Base-by-base conservation (phyloP, 2,113 vertebrate species). In the Marmota flaviventris region DNA sequence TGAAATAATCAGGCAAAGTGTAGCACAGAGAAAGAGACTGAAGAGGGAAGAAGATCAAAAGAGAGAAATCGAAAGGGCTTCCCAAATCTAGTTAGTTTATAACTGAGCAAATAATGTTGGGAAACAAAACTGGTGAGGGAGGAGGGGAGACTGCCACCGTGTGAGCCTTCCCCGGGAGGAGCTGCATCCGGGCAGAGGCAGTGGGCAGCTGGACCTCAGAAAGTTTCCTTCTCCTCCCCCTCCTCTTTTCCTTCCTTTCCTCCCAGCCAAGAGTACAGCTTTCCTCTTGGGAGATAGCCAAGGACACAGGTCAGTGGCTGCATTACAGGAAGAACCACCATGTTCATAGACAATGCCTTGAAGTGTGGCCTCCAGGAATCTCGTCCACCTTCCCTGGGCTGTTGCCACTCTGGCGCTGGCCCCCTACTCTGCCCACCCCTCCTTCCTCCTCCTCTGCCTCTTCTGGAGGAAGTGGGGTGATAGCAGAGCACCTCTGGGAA, bases 1-100 rank as follows among this genome's bases (percentile, higher is more conserved):
- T n/a, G 29, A 7, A 27, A n/a, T 45, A 11, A 42, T 37, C 45
- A 34, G 34, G 25, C 67, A 63, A 32, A 29, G 18, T 9, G 34
- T 29, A n/a, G 11, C n/a, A 6, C 1, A 42, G 61, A 18, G 14
- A 11, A 56, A 42, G n/a, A 58, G 13, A n/a, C 27, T 27, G 42
- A 25, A 85, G 22, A 37, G 82, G 37, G 27, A 24, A 34, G 16
- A 51, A 34, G 16, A 51, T 0, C 37, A 29, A 48, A 53, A 67
- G 76, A 6, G 4, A 34, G 37, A 58, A 11, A 42, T 2, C 1
- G 7, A 77, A 12, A 37, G 63, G 53, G 4, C 22, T 42, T 34
- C 72, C 61, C n/a, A 70, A 81, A 81, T 48, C 51, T 18, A 34
- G 85, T 89, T 82, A 81, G 88, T 88, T 72, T 51, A 53, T 88